A percentile compares a stretch with the other conserved stretches of the same genome.
phyloP scores from a whole-genome alignment of 2,797 vertebrate species.

The Xyrichtys novacula region DNA sequence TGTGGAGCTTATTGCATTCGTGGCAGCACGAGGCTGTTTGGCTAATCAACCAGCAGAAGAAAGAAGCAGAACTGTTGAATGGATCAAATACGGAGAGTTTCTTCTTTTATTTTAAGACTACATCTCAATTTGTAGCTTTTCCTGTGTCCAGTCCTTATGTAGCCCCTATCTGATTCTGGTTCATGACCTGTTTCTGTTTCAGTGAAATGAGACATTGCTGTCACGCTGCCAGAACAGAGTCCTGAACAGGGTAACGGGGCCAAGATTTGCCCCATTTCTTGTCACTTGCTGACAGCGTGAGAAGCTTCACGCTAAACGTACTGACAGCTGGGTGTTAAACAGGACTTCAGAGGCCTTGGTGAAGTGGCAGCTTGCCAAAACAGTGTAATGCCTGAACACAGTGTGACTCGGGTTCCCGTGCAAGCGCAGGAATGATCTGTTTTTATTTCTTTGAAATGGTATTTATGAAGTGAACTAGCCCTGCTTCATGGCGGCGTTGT shows the following conservation, averaged over 20 bases:
- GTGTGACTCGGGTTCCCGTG: not conserved
- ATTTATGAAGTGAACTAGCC: constrained; percentile 28
- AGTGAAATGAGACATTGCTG: constrained; percentile 18
- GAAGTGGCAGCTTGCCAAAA: not conserved
- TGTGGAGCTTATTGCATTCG: not conserved
- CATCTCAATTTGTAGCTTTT: not conserved
- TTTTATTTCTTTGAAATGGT: too few species aligned
- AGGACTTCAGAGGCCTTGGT: constrained; percentile 11
- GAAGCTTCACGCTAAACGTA: constrained; percentile 32
- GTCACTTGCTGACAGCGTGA: constrained; percentile 29
- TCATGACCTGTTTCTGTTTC: constrained; percentile 43
- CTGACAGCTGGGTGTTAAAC: constrained; percentile 37
- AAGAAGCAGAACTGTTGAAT: not conserved
- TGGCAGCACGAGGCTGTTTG: not conserved
- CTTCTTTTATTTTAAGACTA: too few species aligned
- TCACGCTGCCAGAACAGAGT: constrained; percentile 33
- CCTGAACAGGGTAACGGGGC: constrained; percentile 12
- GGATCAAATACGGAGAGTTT: not conserved
- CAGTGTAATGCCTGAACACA: rapidly evolving
- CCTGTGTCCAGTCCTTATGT: not conserved
- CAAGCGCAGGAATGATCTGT: too few species aligned
- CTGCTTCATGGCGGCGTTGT: constrained; percentile 4
- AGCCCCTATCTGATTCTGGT: constrained; percentile 10
- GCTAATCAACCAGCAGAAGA: not conserved
- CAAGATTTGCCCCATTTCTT: constrained; percentile 27